Percentiles rank a stretch among this genome's conserved stretches.
These are phyloP conservation scores for Coenobita brevimanus DNA, from an alignment of 1,140 invertebrate species.

Conservation along the genomic window DNA sequence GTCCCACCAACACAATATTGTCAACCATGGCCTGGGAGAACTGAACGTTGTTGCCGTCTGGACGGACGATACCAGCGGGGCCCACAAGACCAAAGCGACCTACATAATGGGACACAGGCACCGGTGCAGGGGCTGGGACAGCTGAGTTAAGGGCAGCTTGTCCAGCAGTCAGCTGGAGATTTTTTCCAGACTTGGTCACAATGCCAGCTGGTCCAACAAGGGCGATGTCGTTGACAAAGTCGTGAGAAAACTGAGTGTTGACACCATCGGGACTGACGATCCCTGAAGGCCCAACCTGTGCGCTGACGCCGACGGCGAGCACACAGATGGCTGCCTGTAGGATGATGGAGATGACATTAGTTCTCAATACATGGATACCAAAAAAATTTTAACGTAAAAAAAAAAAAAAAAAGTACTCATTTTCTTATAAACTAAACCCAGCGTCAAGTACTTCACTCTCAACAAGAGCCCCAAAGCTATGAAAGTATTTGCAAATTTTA, in stretches of 20 bases:
- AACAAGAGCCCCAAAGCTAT: no score
- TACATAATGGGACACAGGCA: slow-evolving; percentile 6
- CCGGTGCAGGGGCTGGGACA: neutral
- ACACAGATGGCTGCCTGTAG: slow-evolving; percentile 55
- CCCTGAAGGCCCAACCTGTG: slow-evolving; percentile 57
- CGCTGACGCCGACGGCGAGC: slow-evolving; percentile 48
- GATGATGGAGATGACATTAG: no score
- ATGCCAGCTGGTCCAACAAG: slow-evolving; percentile 51
- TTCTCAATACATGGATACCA: no score
- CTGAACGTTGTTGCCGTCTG: slow-evolving; percentile 57
- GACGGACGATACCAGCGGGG: slow-evolving; percentile 56
- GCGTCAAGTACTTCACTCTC: no score
- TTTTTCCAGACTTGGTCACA: slow-evolving; percentile 40
- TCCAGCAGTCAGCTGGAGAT: slow-evolving; percentile 38
- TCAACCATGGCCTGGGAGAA: slow-evolving; percentile 51
- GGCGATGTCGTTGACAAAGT: slow-evolving; percentile 39
- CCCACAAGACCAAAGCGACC: slow-evolving; percentile 26
- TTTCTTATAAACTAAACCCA: no score
- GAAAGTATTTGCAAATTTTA: no score
- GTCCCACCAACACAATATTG: slow-evolving; percentile 51
- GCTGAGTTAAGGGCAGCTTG: slow-evolving; percentile 26
- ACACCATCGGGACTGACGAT: slow-evolving; percentile 56
- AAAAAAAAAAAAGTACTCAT: no score
- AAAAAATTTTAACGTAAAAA: no score
- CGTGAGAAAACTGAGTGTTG: slow-evolving; percentile 35